A percentile compares a stretch with the other conserved stretches of the same genome.
Evolutionary conservation across 2,113 vertebrate species (phyloP).

Genomic region (Isurus oxyrinchus): DNA sequence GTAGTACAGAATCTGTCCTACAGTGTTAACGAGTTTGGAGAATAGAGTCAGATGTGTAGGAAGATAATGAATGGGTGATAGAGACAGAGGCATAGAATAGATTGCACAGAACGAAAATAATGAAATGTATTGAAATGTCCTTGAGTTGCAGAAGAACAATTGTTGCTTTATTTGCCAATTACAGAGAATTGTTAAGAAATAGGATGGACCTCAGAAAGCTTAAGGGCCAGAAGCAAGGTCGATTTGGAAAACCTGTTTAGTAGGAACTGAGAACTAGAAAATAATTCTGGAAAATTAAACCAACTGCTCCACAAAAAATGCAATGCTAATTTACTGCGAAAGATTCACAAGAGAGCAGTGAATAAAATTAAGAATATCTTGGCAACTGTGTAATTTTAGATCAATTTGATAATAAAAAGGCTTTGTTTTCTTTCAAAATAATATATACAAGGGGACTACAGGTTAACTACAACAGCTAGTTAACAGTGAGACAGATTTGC

Average conservation of each 20-base stretch:
- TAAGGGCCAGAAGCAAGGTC: neutral
- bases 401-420: neutral
- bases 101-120: neutral
- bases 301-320: neutral
- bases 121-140: neutral
- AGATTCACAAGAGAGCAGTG: neutral
- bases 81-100: neutral
- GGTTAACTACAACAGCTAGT: neutral
- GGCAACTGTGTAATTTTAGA: neutral
- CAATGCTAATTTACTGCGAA: neutral
- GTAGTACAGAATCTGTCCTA: neutral
- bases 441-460: neutral
- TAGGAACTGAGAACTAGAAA: neutral
- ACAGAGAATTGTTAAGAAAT: too few relatives aligned
- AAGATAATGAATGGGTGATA: neutral
- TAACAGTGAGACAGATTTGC: neutral
- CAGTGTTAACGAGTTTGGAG: neutral
- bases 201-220: neutral
- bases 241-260: neutral
- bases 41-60: neutral
- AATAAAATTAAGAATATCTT: neutral
- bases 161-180: neutral
- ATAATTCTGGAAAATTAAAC: neutral
- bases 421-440: neutral
- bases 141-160: neutral